phyloP scores from a whole-genome alignment of 2,888 invertebrate genomes.

The Malthinus flaveolus region DNA sequence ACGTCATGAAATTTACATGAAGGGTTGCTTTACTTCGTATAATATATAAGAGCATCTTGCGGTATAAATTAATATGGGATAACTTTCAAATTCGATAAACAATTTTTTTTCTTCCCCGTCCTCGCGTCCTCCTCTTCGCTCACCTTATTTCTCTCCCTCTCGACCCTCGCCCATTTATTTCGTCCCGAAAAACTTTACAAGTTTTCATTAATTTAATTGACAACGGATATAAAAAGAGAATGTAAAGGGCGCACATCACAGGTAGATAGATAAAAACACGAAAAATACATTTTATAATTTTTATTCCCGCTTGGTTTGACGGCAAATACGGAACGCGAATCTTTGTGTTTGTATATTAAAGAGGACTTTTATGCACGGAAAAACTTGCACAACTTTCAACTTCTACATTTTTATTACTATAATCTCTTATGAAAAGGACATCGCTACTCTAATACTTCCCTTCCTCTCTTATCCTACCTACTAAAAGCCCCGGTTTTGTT shows the following conservation, averaged over 20 bases:
- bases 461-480: no score
- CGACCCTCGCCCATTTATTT: no score
- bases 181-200: no score
- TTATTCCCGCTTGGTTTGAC: constrained; percentile 28
- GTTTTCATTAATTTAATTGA: neutral
- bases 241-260: no score
- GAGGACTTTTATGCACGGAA: constrained; percentile 23
- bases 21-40: constrained; percentile 38
- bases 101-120: no score
- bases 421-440: constrained; percentile 25
- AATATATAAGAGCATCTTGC: constrained; percentile 29
- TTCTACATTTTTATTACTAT: constrained; percentile 24
- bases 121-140: no score
- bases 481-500: no score
- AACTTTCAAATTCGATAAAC: no score
- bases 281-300: constrained; percentile 31
- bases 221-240: constrained; percentile 3
- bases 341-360: constrained; percentile 25
- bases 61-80: constrained; percentile 29
- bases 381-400: constrained; percentile 27
- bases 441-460: neutral
- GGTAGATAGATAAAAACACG: constrained; percentile 26
- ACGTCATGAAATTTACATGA: constrained; percentile 55
- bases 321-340: constrained; percentile 21
- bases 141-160: no score